Percentiles rank a stretch among this genome's conserved stretches.
Evolutionary conservation across 2,888 invertebrate species (phyloP).

Genomic region (Drosophila nigricruria): DNA sequence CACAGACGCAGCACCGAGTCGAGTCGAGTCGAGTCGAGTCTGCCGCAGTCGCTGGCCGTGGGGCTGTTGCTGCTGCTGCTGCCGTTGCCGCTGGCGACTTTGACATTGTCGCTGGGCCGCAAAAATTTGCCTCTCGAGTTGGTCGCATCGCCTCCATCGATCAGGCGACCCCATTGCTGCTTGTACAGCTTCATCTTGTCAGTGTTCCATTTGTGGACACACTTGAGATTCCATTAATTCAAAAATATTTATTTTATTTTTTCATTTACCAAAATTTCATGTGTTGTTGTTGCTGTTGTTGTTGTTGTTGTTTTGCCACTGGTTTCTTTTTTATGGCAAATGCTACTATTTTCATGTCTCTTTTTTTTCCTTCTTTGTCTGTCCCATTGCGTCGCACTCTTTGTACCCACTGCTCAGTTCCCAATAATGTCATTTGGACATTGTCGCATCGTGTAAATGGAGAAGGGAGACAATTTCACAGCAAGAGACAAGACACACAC

Average conservation of each 20-base stretch:
- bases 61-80: constrained; percentile 47
- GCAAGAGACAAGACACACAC: constrained; percentile 15
- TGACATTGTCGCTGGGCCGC: constrained; percentile 54
- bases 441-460: constrained; percentile 33
- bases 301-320: constrained; percentile 44
- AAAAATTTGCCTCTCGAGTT: constrained; percentile 49
- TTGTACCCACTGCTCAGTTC: constrained; percentile 19
- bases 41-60: constrained; percentile 53
- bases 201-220: constrained; percentile 80
- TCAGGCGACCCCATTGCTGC: constrained; percentile 58
- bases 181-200: constrained; percentile 40
- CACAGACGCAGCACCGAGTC: constrained; percentile 14
- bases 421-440: constrained; percentile 68
- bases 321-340: constrained; percentile 58
- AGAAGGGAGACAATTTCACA: constrained; percentile 33
- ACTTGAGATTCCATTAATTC: constrained; percentile 81
- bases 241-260: constrained; percentile 76
- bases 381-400: constrained; percentile 41
- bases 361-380: background rate
- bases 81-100: constrained; percentile 50
- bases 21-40: background rate
- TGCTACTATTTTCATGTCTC: constrained; percentile 54
- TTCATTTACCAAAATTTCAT: constrained; percentile 49
- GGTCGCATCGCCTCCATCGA: constrained; percentile 55
- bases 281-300: constrained; percentile 25